A percentile compares a stretch with the other conserved stretches of the same genome.
Conservation (phyloP, 2,888 invertebrate species). For the Netelia virgata region DNA sequence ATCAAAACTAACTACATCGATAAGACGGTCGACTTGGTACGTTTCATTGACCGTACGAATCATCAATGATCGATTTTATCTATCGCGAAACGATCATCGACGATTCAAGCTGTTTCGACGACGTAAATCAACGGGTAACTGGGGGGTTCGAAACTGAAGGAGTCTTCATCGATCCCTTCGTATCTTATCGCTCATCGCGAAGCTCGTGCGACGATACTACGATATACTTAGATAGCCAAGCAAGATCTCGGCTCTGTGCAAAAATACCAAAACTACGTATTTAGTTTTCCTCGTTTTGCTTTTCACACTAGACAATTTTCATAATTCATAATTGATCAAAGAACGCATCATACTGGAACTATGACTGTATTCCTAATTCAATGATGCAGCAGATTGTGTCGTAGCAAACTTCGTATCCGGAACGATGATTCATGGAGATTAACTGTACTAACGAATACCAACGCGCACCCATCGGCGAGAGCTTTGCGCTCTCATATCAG, state of each 20-base stretch:
- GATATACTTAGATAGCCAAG: not conserved
- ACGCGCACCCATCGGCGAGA: conserved; percentile 22
- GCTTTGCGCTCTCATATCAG: conserved; percentile 42
- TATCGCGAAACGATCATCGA: not conserved
- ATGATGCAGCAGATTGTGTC: conserved; percentile 43
- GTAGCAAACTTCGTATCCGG: conserved; percentile 69
- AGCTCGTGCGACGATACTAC: not conserved
- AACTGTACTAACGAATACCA: conserved; percentile 66
- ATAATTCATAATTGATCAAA: conserved; percentile 8
- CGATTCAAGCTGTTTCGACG: not conserved
- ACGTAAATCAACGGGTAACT: not conserved
- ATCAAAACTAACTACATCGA: not conserved
- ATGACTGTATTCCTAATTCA: conserved; percentile 55
- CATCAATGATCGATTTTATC: not conserved
- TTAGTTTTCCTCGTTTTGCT: not conserved
- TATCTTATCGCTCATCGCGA: not conserved
- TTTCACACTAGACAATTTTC: not conserved
- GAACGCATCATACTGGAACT: not conserved
- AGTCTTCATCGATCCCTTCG: not conserved
- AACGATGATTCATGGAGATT: conserved; percentile 75
- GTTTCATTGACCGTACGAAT: not conserved
- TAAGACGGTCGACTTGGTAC: not conserved
- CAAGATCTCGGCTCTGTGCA: not conserved
- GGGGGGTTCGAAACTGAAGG: not conserved
- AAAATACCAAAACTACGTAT: not conserved